Conservation (phyloP, 2,113 vertebrate species). For the Verasper variegatus region DNA sequence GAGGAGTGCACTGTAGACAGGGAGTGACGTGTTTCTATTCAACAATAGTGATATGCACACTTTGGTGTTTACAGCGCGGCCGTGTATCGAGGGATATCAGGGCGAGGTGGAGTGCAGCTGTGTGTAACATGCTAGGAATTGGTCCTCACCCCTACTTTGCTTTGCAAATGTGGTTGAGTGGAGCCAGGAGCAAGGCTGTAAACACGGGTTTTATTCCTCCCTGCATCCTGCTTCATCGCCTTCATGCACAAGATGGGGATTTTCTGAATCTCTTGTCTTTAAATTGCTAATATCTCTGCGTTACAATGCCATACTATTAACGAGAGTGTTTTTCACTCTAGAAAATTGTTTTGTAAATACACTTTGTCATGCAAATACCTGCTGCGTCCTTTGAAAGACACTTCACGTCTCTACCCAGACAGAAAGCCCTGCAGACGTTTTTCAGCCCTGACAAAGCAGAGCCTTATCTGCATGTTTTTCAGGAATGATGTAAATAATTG, state of each 20-base stretch:
- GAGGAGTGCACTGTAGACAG: background rate
- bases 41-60: background rate
- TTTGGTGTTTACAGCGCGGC: background rate
- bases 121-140: background rate
- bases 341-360: too few species aligned
- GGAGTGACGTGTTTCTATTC: background rate
- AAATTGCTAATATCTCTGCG: too few species aligned
- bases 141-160: conserved; percentile 24
- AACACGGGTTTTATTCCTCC: background rate
- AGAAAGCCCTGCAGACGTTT: too few species aligned
- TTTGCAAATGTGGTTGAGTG: conserved; percentile 49
- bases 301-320: too few species aligned
- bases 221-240: background rate
- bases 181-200: background rate
- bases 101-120: background rate
- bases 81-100: background rate
- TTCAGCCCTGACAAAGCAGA: too few species aligned
- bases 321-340: too few species aligned
- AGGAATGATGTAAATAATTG: too few species aligned
- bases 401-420: too few species aligned
- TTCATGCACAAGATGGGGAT: background rate
- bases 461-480: too few species aligned
- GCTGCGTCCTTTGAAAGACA: too few species aligned
- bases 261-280: background rate
- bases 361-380: too few species aligned